A percentile compares a stretch with the other conserved stretches of the same genome.
Evolutionary conservation across 2,888 invertebrate genomes (phyloP).

Genomic region (Drosophila engyochracea): DNA sequence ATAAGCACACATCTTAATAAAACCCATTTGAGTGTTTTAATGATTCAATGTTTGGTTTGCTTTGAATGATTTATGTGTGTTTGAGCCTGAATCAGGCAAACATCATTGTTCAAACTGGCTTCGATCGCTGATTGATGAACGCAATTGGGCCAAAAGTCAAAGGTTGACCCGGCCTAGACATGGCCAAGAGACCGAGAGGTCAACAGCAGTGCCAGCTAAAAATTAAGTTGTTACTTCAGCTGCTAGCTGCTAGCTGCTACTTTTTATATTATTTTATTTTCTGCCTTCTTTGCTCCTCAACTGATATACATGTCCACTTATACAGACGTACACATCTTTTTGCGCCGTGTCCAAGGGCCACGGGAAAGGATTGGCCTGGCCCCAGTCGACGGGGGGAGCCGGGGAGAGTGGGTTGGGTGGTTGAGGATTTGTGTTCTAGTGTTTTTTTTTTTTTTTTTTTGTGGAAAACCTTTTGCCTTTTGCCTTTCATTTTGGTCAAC

Average conservation of each 20-base stretch:
- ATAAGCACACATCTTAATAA: background rate
- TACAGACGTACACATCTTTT: conserved; percentile 27
- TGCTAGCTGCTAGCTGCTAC: background rate
- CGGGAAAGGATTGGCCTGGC: conserved; percentile 23
- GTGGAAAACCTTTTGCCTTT: conserved; percentile 59
- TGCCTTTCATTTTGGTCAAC: conserved; percentile 80
- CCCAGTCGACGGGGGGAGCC: too few relatives aligned
- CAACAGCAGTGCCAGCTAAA: conserved; percentile 37
- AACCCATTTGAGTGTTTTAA: background rate
- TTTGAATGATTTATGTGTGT: background rate
- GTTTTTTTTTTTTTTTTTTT: conserved; percentile 56
- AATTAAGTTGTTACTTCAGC: conserved; percentile 57
- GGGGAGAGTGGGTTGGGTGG: background rate
- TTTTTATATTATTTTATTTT: background rate
- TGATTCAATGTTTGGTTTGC: background rate
- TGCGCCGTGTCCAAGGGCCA: conserved; percentile 16
- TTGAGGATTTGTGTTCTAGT: conserved; percentile 29
- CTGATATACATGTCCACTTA: conserved; percentile 35
- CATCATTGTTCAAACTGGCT: conserved; percentile 13
- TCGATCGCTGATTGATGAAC: conserved; percentile 56
- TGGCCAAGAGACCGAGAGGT: conserved; percentile 37
- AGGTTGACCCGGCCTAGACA: conserved; percentile 17
- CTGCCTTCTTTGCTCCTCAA: background rate
- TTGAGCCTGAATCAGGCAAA: background rate
- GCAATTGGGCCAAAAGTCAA: conserved; percentile 37